Conservation (phyloP, 2,888 invertebrate species). For the Meloe dianella region DNA sequence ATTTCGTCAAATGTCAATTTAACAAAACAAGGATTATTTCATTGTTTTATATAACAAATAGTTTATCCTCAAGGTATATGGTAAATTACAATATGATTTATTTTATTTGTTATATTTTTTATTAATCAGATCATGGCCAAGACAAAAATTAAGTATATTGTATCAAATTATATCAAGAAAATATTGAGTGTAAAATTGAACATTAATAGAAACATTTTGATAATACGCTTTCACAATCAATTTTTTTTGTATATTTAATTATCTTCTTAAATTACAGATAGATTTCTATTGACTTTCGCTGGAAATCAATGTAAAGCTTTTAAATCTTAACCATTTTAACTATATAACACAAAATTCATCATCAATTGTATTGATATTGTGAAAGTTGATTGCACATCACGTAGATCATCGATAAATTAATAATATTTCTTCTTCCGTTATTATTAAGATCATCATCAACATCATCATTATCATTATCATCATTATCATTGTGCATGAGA, state of each 20-base stretch:
- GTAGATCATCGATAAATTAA: constrained; percentile 22
- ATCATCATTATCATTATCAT: constrained; percentile 11
- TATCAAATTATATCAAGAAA: too few relatives aligned
- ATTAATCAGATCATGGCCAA: constrained; percentile 17
- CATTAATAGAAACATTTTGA: background rate
- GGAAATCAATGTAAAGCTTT: background rate
- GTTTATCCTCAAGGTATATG: constrained; percentile 3
- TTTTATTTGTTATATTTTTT: background rate
- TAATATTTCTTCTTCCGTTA: background rate
- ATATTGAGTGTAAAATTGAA: too few relatives aligned
- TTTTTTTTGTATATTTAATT: background rate
- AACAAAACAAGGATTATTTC: constrained; percentile 11
- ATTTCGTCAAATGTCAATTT: constrained; percentile 23
- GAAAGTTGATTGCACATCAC: constrained; percentile 25
- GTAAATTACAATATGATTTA: constrained; percentile 2
- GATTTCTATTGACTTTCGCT: constrained; percentile 13
- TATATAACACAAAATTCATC: background rate
- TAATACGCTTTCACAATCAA: background rate
- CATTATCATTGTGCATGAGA: constrained; percentile 22
- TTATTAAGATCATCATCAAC: background rate
- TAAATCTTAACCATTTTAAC: constrained; percentile 6
- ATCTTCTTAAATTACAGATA: background rate
- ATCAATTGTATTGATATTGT: constrained; percentile 18
- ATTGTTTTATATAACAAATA: constrained; percentile 9
- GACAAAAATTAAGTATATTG: constrained; percentile 1